These are phyloP conservation scores for Limnothrissa miodon DNA, from an alignment of 2,113 vertebrate genomes.

Conservation along the genomic window DNA sequence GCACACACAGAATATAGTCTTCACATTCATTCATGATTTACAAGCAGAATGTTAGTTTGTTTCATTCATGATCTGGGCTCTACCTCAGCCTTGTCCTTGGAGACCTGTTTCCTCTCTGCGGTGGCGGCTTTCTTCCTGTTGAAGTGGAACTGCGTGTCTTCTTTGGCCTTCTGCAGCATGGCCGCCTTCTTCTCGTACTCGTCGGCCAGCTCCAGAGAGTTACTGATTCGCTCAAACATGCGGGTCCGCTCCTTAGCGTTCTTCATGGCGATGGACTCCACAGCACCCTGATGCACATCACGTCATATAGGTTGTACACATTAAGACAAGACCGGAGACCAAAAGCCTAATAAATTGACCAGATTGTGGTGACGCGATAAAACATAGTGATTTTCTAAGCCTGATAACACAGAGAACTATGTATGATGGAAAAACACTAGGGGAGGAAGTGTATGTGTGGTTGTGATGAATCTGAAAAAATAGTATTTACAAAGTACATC, in stretches of 20 bases:
- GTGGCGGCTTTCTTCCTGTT: constrained; percentile 83
- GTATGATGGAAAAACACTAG: no score
- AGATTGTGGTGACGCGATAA: no score
- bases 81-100: constrained; percentile 85
- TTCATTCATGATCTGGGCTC: background rate
- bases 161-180: constrained; percentile 78
- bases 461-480: no score
- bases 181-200: constrained; percentile 84
- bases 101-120: constrained; percentile 83
- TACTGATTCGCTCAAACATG: constrained; percentile 88
- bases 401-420: no score
- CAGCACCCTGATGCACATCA: constrained; percentile 75
- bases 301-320: background rate
- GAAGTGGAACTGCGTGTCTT: constrained; percentile 87
- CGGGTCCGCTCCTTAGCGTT: constrained; percentile 86
- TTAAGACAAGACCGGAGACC: background rate
- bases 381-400: no score
- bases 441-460: no score
- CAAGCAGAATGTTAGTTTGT: background rate
- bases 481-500: no score
- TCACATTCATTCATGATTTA: no score
- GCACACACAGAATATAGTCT: no score
- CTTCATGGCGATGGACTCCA: constrained; percentile 91
- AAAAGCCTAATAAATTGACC: background rate
- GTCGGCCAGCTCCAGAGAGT: constrained; percentile 74